Evolutionary conservation across 2,113 vertebrate species (phyloP), one percentile per base, ranked within the genome.

Genomic region (Anhinga anhinga): DNA sequence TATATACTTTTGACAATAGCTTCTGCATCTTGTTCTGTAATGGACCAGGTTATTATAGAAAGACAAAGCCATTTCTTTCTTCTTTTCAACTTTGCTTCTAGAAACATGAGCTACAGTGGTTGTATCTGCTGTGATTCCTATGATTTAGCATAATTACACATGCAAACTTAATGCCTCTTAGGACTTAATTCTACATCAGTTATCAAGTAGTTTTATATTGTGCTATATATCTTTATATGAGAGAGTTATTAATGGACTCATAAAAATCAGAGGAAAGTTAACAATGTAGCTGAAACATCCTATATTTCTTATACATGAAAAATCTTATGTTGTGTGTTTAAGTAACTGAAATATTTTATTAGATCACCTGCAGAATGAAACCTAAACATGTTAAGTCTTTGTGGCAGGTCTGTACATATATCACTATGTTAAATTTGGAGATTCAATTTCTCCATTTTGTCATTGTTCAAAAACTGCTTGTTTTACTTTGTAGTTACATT

Each of bases 201-300:
- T 69, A 40, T 55, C 7, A 76, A 62, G 59, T 12, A 73, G 2
- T 6, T 87, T 87, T 81, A 22, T 2, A 13, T 47, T 47, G 13
- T 73, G 11, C 4, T 70, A 20, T 19, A 30, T 22, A 50, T 25
- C 27, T 55, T 77, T 15, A 32, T 61, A 56, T 63, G 34, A n/a
- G 7, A 40, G 69, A 66, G 3, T 26, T 79, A 50, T 32, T 70
- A 55, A 69, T 15, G 23, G 34, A 15, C 16, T 62, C 4, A 56
- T 23, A 63, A 77, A 89, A 81, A 53, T 45, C 13, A 56, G 26
- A 45, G 11, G 20, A 77, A 81, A 72, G 6, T 34, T 77, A 44
- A 21, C 1, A 4, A 76, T 2, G 0, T 65, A 67, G 58, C 13
- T 32, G 11, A 67, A 76, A 0, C 3, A 53, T 52, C 5, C 15